These are phyloP conservation scores for Aelia acuminata DNA, from an alignment of 2,888 invertebrate species.

Conservation along the genomic window DNA sequence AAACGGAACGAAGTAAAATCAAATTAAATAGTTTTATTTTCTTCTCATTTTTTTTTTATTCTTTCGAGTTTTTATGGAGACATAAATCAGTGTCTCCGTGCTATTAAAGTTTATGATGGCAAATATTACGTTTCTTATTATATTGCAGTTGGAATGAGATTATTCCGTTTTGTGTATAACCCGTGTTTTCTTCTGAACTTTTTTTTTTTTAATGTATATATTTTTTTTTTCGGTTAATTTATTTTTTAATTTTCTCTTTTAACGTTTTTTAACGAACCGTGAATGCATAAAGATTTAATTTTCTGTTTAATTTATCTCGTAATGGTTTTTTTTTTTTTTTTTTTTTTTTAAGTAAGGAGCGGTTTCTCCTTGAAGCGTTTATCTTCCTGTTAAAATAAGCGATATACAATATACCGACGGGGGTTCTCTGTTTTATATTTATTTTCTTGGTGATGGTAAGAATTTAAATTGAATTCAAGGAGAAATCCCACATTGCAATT, in stretches of 20 bases:
- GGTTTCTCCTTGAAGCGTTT: constrained; percentile 24
- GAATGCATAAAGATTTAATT: constrained; percentile 48
- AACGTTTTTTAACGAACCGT: constrained; percentile 20
- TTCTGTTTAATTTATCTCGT: constrained; percentile 15
- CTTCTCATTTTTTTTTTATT: neutral
- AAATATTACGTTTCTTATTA: constrained; percentile 33
- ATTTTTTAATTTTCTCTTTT: neutral
- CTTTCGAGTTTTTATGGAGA: neutral
- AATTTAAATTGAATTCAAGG: neutral
- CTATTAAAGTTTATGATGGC: constrained; percentile 28
- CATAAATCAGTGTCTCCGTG: constrained; percentile 32
- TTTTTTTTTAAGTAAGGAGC: too few species aligned
- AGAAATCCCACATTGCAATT: neutral
- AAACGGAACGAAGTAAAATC: neutral
- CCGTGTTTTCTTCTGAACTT: neutral
- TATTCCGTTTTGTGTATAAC: constrained; percentile 38
- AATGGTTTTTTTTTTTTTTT: neutral
- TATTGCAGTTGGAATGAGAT: constrained; percentile 34
- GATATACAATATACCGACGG: neutral
- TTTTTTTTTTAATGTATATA: neutral
- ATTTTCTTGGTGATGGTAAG: neutral
- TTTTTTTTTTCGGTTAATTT: neutral
- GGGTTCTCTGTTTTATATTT: neutral
- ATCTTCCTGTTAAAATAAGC: constrained; percentile 30
- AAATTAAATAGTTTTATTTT: constrained; percentile 7